Conservation (phyloP, 30 jellyfish, hydroid and myxozoan species). For the Aurelia coerulea region DNA sequence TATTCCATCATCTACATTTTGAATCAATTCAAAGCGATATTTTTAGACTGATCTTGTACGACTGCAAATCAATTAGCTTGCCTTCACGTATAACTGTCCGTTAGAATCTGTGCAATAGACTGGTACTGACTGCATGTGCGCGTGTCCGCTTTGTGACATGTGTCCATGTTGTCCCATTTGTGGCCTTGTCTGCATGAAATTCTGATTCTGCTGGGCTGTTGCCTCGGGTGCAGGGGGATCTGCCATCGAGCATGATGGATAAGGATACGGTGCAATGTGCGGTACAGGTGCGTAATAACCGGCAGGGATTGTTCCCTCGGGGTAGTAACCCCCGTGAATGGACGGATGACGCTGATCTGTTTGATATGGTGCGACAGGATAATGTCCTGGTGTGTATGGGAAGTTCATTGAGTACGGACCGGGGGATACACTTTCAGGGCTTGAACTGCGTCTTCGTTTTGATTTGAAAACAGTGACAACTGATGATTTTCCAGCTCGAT, state of each 20-base stretch:
- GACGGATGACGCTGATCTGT: constrained; percentile 91
- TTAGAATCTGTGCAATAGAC: constrained; percentile 73
- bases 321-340: constrained; percentile 90
- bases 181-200: constrained; percentile 69
- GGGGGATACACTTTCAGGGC: constrained; percentile 96
- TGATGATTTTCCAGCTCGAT: constrained; percentile 98
- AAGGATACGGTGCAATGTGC: constrained; percentile 69
- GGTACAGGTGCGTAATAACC: constrained; percentile 85
- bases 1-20: background rate
- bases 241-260: constrained; percentile 57
- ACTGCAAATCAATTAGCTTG: constrained; percentile 25
- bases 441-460: constrained; percentile 89
- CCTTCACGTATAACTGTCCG: constrained; percentile 69
- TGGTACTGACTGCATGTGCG: constrained; percentile 78
- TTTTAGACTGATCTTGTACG: background rate
- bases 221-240: constrained; percentile 58
- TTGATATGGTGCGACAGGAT: constrained; percentile 78
- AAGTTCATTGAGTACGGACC: constrained; percentile 88
- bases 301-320: constrained; percentile 83
- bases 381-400: constrained; percentile 96
- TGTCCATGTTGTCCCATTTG: constrained; percentile 69
- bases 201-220: constrained; percentile 56
- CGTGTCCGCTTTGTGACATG: constrained; percentile 64
- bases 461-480: constrained; percentile 99
- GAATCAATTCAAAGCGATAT: background rate